Base-by-base conservation (phyloP, 1,140 invertebrate genomes). In the Platyscapa corneri region DNA sequence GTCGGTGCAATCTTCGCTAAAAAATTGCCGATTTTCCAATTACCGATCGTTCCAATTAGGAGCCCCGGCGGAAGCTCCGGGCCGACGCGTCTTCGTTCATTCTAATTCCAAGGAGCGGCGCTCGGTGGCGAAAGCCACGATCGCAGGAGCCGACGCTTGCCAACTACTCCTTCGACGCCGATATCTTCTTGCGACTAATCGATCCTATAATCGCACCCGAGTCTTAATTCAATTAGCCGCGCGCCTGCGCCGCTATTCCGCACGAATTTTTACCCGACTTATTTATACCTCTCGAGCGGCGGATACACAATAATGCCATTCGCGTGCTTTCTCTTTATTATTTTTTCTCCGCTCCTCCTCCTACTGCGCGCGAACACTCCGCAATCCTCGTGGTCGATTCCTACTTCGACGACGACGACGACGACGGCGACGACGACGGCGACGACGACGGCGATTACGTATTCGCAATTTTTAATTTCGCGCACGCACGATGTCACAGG, bases 401-500 rank as follows among this genome's bases (percentile, higher is more conserved):
- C 23, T 46, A 23, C 32, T 53, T 32, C 32, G 75, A 67, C 53
- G 56, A 76, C 20, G 39, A 83, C 70, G 74, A 84, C 53, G 56
- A 76, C 20, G 39, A 83, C 70, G 74, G 78, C 32, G 75, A 67
- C 53, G 56, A 76, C 20, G 39, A 83, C 70, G 74, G 78, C 32
- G 75, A 67, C 53, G 56, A 76, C 20, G 39, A 83, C 70, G 74
- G n/a, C n/a, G n/a, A n/a, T n/a, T n/a, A 84, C 60, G 60, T 77
- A 84, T 78, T 84, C 42, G 74, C 78, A 84, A 84, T 78, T 79
- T 84, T 84, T 84, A 84, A 84, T 84, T 84, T 84, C 76, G 72
- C 64, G 75, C 75, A 78, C 32, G 75, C 64, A 32, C 27, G 20
- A 39, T 79, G 75, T 78, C 75, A 83, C 82, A 27, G 30, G 56